Conservation (phyloP, 2,113 vertebrate species). For the Xenopus borealis region DNA sequence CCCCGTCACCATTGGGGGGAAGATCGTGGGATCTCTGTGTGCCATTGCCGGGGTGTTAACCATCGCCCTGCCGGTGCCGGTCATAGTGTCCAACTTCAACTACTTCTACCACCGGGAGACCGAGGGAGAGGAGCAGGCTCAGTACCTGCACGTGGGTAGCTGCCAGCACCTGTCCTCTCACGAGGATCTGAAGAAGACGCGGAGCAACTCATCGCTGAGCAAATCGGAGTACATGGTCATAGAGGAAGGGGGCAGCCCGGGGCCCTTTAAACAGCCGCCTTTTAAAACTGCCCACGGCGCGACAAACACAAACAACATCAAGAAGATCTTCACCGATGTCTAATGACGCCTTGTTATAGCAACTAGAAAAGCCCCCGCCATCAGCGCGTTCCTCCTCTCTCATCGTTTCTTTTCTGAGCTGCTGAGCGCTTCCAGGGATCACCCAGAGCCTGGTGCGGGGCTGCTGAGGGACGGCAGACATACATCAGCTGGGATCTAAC, state of each 20-base stretch:
- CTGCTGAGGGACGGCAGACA: too few species aligned
- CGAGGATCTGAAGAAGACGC: constrained; percentile 84
- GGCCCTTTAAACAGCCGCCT: constrained; percentile 85
- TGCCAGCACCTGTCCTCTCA: constrained; percentile 86
- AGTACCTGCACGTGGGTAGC: constrained; percentile 91
- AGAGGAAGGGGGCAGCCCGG: constrained; percentile 85
- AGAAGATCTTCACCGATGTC: constrained; percentile 96
- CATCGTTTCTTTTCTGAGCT: constrained; percentile 59
- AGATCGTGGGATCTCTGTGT: constrained; percentile 94
- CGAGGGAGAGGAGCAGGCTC: constrained; percentile 94
- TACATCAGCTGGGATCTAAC: too few species aligned
- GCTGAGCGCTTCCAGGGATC: too few species aligned
- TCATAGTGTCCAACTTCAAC: constrained; percentile 98
- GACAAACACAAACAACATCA: constrained; percentile 85
- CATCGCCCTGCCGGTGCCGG: constrained; percentile 91
- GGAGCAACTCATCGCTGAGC: constrained; percentile 89
- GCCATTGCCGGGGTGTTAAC: constrained; percentile 95
- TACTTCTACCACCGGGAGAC: constrained; percentile 98
- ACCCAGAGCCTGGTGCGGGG: constrained; percentile 5
- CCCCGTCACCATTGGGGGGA: constrained; percentile 93
- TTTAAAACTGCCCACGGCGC: constrained; percentile 74
- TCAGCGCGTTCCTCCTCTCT: constrained; percentile 67
- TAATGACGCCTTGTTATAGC: constrained; percentile 57
- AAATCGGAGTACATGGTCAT: constrained; percentile 97
- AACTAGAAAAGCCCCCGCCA: constrained; percentile 54